These are phyloP conservation scores for Philypnodon macrostomus DNA, from an alignment of 2,797 vertebrate genomes.

Conservation along the genomic window DNA sequence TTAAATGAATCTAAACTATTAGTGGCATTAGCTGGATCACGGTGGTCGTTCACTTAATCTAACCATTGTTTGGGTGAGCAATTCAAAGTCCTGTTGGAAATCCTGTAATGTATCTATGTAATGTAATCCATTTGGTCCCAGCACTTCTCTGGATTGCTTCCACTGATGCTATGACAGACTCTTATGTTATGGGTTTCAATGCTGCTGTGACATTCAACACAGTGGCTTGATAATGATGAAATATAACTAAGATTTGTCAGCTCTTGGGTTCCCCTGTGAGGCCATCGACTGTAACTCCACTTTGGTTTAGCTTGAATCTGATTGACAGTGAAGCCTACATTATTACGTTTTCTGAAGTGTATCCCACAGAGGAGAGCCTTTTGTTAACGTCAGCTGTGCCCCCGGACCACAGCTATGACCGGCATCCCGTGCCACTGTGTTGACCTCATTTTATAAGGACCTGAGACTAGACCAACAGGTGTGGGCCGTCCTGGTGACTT, in stretches of 20 bases:
- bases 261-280: constrained; percentile 27
- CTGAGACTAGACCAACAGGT: constrained; percentile 54
- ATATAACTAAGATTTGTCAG: neutral
- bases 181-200: too few species aligned
- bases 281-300: constrained; percentile 8
- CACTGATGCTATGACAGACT: too few species aligned
- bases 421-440: constrained; percentile 50
- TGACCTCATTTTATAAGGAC: constrained; percentile 73
- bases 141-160: too few species aligned
- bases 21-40: too few species aligned
- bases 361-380: neutral
- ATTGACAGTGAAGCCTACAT: constrained; percentile 31
- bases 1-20: too few species aligned
- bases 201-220: neutral
- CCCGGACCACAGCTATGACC: constrained; percentile 46
- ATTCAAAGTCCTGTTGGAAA: too few species aligned
- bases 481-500: constrained; percentile 47
- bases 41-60: too few species aligned
- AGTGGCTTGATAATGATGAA: neutral
- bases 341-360: constrained; percentile 20
- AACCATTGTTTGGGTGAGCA: too few species aligned
- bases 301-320: constrained; percentile 38
- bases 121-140: too few species aligned
- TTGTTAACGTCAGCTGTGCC: constrained; percentile 45
- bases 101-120: too few species aligned